Evolutionary conservation across 2,113 vertebrate species (phyloP).

Genomic region (Monarcha castaneiventris): DNA sequence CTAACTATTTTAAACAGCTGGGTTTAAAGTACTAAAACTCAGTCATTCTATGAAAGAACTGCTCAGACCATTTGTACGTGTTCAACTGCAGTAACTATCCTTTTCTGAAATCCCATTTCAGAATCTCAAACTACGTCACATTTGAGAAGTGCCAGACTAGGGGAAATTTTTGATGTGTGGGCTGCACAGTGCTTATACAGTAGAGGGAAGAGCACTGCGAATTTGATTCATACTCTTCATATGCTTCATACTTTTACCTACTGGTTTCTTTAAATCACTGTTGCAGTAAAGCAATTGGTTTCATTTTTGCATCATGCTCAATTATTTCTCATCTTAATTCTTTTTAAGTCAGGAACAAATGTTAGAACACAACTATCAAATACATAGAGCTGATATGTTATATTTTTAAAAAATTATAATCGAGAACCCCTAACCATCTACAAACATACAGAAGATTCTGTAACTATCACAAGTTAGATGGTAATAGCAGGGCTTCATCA

Average conservation of each 20-base stretch:
- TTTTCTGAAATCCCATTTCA: background rate
- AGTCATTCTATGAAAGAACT: background rate
- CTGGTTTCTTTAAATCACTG: background rate
- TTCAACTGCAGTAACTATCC: background rate
- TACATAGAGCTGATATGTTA: background rate
- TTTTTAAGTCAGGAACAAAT: background rate
- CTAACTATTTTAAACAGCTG: background rate
- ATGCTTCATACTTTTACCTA: background rate
- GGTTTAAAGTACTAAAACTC: background rate
- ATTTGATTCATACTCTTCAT: constrained; percentile 16
- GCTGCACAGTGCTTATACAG: background rate
- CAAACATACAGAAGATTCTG: background rate
- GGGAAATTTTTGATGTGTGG: constrained; percentile 18
- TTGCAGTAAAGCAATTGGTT: background rate
- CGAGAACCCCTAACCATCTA: background rate
- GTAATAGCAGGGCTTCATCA: background rate
- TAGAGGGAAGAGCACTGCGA: background rate
- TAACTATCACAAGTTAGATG: background rate
- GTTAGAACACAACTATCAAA: background rate
- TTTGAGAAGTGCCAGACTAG: constrained; percentile 29
- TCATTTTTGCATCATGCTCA: background rate
- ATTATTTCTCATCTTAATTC: background rate
- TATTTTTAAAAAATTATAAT: background rate
- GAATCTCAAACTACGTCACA: background rate
- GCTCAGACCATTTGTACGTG: background rate